Evolutionary conservation across 2,888 invertebrate species (phyloP).

Genomic region (Drosophila subquinaria): DNA sequence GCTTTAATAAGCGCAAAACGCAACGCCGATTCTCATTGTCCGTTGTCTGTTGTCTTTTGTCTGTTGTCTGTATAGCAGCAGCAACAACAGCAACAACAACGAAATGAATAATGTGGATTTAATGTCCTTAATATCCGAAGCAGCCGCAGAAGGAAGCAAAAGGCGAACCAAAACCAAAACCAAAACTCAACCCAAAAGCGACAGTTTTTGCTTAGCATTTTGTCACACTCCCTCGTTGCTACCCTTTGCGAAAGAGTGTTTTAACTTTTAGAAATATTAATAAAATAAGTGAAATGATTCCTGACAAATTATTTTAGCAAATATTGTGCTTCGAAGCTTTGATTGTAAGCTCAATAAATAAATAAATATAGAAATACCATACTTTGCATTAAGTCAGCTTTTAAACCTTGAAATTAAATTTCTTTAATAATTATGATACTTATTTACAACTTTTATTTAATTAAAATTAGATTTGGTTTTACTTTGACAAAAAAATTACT

Average conservation of each 20-base stretch:
- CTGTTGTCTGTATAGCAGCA: constrained; percentile 23
- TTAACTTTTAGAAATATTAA: neutral
- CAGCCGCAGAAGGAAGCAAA: constrained; percentile 61
- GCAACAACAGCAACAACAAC: constrained; percentile 23
- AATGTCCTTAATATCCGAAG: constrained; percentile 74
- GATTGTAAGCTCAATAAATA: too few relatives aligned
- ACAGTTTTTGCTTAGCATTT: constrained; percentile 52
- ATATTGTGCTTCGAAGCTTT: too few relatives aligned
- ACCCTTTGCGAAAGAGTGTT: constrained; percentile 8
- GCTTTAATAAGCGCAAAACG: constrained; percentile 65
- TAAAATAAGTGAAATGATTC: neutral
- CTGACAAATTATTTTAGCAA: neutral
- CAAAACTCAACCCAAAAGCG: constrained; percentile 29
- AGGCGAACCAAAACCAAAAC: constrained; percentile 47
- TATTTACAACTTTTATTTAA: too few relatives aligned
- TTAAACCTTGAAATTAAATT: too few relatives aligned
- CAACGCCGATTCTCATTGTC: constrained; percentile 64
- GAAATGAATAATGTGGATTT: constrained; percentile 76
- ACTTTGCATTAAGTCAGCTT: too few relatives aligned
- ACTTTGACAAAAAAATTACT: too few relatives aligned
- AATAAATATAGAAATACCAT: too few relatives aligned
- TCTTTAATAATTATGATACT: too few relatives aligned
- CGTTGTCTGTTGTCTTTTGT: constrained; percentile 12
- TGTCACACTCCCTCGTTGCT: constrained; percentile 7
- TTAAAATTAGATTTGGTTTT: neutral